Evolutionary conservation across 2,113 vertebrate genomes (phyloP).

Genomic region (Pseudorectes ferrugineus): DNA sequence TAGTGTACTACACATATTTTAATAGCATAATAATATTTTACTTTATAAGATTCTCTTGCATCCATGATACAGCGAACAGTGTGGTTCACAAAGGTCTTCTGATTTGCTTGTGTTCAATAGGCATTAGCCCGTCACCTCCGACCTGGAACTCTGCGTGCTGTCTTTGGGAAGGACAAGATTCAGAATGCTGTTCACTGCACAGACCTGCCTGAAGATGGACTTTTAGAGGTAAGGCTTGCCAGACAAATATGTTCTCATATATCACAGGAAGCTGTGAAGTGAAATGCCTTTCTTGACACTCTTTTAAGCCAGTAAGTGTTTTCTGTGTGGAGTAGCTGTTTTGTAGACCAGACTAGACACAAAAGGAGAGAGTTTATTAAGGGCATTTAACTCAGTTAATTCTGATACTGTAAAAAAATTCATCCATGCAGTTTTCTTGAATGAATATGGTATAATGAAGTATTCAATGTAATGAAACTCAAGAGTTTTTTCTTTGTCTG

Average conservation of each 20-base stretch:
- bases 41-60: not conserved
- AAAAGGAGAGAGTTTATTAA: not conserved
- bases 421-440: not conserved
- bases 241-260: not conserved
- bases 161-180: slow-evolving; percentile 87
- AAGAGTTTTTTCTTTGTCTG: not conserved
- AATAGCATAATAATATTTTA: not conserved
- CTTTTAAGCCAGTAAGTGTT: not conserved
- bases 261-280: not conserved
- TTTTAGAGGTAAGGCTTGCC: slow-evolving; percentile 83
- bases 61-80: not conserved
- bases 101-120: slow-evolving; percentile 64
- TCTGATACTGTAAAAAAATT: not conserved
- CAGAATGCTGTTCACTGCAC: slow-evolving; percentile 94
- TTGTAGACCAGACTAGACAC: not conserved
- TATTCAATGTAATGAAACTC: not conserved
- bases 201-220: slow-evolving; percentile 88
- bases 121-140: slow-evolving; percentile 88
- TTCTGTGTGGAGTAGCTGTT: not conserved
- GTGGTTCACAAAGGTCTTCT: not conserved
- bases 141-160: slow-evolving; percentile 83
- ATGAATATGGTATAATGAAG: not conserved
- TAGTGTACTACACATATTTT: no score
- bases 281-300: not conserved
- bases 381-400: not conserved